Conservation (phyloP, 2,113 vertebrate species). For the Myotis brandtii region DNA sequence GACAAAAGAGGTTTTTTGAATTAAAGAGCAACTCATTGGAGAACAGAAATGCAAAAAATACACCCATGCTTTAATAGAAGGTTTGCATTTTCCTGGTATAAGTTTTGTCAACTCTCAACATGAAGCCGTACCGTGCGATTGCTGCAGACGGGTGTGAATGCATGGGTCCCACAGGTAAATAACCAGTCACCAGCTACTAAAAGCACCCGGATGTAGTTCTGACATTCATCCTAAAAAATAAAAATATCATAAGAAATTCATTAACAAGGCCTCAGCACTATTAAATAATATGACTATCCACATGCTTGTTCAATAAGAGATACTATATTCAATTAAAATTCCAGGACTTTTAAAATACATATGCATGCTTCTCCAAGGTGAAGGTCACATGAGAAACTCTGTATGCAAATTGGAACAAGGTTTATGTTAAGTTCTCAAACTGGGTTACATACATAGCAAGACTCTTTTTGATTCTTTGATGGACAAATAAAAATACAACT, state of each 20-base stretch:
- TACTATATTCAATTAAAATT: not conserved
- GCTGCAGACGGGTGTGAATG: slow-evolving; percentile 97
- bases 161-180: slow-evolving; percentile 97
- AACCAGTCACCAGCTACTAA: slow-evolving; percentile 94
- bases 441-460: not conserved
- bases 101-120: not conserved
- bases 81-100: not conserved
- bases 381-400: not conserved
- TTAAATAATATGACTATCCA: not conserved
- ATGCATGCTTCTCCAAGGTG: not conserved
- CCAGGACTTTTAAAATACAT: not conserved
- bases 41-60: not conserved
- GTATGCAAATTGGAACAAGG: not conserved
- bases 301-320: not conserved
- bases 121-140: slow-evolving; percentile 91
- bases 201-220: slow-evolving; percentile 98
- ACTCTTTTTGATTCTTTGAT: not conserved
- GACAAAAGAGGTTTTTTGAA: not conserved
- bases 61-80: not conserved
- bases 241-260: not conserved
- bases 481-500: not conserved
- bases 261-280: not conserved
- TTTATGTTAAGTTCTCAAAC: not conserved
- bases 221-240: slow-evolving; percentile 94
- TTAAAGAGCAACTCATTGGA: not conserved